Evolutionary conservation across 2,113 vertebrate species (phyloP), one percentile per base, ranked within the genome.

Genomic region (Aramus guarauna): DNA sequence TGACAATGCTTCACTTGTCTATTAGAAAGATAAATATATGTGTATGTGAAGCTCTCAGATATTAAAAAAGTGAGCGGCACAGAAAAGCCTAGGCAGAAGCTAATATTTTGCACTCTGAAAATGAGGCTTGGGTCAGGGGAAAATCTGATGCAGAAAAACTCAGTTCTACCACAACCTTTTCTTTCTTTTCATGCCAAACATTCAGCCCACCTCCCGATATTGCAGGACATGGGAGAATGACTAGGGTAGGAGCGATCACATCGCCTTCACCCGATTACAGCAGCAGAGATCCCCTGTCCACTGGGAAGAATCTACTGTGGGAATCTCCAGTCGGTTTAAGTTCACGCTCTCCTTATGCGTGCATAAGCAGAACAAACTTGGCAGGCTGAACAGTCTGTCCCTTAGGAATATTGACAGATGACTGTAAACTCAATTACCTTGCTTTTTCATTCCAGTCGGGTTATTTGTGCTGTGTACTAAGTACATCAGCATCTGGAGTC

Each of bases 321-420:
- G 95, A 95, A 92, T 91, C 94, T 92, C 74, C n/a, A 52, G 36
- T 48, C 0, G 0, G 45, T 72, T 92, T 56, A 60, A 85, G 73
- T 58, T 92, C 84, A 56, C 0, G 2, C 48, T 85, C 58, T 94
- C 56, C 68, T 73, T 88, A 68, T 36, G 85, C 14, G 10, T 32
- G n/a, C 82, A 59, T 58, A 90, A 78, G 63, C 85, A 69, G 47
- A 91, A 60, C 43, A 81, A 80, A 92, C 80, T 91, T 97, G 97
- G 94, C 94, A 94, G 66, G 63, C 76, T 75, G 69, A 92, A 56
- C 32, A 37, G 45, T 64, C 39, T 89, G n/a, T 92, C 91, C 88
- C 84, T 79, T 62, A 74, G 80, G 96, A 96, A 94, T 85, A 95
- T n/a, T 79, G 92, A 96, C 63, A 91, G 73, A 92, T 66, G 41